A percentile compares a stretch with the other conserved stretches of the same genome.
phyloP scores from a whole-genome alignment of 2,113 vertebrate species.

The Pelecanus crispus region DNA sequence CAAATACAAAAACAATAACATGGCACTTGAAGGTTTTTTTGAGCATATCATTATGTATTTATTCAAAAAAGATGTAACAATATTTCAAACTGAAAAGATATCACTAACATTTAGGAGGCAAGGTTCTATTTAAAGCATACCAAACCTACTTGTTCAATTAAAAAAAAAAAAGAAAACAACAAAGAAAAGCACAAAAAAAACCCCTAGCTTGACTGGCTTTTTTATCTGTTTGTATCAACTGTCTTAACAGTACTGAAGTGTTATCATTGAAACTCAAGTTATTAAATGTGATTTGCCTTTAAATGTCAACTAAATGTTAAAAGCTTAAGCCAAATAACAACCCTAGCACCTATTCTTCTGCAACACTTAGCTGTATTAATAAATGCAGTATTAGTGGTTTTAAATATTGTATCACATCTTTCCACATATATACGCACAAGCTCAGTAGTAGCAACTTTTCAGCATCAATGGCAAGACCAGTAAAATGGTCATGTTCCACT shows the following conservation, averaged over 20 bases:
- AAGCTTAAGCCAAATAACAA: background rate
- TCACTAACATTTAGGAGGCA: background rate
- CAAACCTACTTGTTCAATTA: background rate
- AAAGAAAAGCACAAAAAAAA: background rate
- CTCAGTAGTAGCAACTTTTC: background rate
- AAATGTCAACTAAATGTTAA: conserved; percentile 38
- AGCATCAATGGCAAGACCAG: background rate
- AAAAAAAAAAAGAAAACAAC: background rate
- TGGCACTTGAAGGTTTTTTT: background rate
- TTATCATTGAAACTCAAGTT: background rate
- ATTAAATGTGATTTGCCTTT: background rate
- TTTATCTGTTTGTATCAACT: background rate
- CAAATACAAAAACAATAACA: background rate
- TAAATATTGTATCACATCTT: background rate
- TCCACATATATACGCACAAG: background rate
- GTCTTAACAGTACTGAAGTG: background rate
- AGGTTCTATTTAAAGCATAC: background rate
- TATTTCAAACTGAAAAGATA: background rate
- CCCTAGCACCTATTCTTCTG: background rate
- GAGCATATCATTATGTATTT: background rate
- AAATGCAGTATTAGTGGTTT: background rate
- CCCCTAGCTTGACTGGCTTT: background rate
- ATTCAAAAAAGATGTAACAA: background rate
- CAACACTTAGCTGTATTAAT: background rate
- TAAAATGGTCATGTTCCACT: background rate